phyloP scores from a whole-genome alignment of 1,140 invertebrate species.

The Musca vetustissima region DNA sequence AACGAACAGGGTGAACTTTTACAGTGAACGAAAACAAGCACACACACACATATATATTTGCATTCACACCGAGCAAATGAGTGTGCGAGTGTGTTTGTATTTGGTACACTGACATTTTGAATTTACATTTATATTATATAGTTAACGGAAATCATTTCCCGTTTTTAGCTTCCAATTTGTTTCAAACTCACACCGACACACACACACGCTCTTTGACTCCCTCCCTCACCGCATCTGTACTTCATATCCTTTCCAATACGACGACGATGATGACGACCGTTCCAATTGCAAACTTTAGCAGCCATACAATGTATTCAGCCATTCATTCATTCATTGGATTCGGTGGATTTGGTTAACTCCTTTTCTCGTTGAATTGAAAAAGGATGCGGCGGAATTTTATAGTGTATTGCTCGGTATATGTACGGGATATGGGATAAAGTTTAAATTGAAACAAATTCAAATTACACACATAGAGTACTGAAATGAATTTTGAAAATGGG shows the following conservation, averaged over 20 bases:
- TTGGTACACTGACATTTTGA: neutral
- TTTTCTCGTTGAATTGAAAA: no score
- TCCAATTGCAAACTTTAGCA: no score
- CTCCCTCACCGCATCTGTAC: no score
- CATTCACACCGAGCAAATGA: neutral
- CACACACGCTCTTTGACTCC: no score
- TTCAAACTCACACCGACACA: no score
- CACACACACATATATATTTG: neutral
- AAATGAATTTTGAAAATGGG: neutral
- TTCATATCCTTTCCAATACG: no score
- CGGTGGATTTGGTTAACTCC: no score
- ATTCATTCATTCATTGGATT: no score
- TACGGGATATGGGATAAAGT: neutral
- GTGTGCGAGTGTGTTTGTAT: neutral
- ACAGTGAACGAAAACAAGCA: neutral
- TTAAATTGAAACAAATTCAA: slow-evolving; percentile 19
- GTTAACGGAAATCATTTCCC: slow-evolving; percentile 22
- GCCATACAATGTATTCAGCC: no score
- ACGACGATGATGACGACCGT: no score
- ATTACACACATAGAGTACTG: neutral
- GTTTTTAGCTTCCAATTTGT: slow-evolving; percentile 12
- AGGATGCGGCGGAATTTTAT: no score
- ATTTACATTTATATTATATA: neutral
- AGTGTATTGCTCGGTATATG: no score
- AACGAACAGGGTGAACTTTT: slow-evolving; percentile 4